These are phyloP conservation scores for Synanthedon andrenaeformis DNA, from an alignment of 2,888 invertebrate genomes.

Conservation along the genomic window DNA sequence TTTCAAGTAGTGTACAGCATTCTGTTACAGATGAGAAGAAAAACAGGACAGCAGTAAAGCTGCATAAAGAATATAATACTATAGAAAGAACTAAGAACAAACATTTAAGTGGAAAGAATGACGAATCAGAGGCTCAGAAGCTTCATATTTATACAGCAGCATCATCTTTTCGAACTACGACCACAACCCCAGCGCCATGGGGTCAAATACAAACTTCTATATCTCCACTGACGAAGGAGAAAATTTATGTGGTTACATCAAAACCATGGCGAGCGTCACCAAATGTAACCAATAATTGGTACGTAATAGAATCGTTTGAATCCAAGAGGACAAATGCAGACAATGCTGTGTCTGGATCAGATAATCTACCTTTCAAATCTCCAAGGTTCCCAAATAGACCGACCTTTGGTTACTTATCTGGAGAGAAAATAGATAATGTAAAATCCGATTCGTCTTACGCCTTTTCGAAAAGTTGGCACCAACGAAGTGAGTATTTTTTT, in stretches of 20 bases:
- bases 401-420: constrained; percentile 57
- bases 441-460: constrained; percentile 47
- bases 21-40: constrained; percentile 35
- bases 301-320: constrained; percentile 35
- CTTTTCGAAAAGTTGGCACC: constrained; percentile 56
- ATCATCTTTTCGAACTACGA: constrained; percentile 45
- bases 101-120: constrained; percentile 29
- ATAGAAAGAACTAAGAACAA: constrained; percentile 41
- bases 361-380: constrained; percentile 49
- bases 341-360: constrained; percentile 26
- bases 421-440: constrained; percentile 33
- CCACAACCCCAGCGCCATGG: constrained; percentile 71
- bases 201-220: constrained; percentile 77
- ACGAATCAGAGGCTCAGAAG: constrained; percentile 33
- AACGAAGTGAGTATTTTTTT: constrained; percentile 45
- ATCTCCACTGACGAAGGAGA: constrained; percentile 82
- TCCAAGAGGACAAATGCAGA: constrained; percentile 37
- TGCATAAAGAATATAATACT: constrained; percentile 41
- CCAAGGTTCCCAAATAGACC: constrained; percentile 71
- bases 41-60: constrained; percentile 22
- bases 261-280: constrained; percentile 66
- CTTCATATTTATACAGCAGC: constrained; percentile 54
- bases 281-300: constrained; percentile 36
- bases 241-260: constrained; percentile 86
- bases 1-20: constrained; percentile 57